Evolutionary conservation across 1,140 invertebrate genomes (phyloP).

Genomic region (Drosophila yakuba): DNA sequence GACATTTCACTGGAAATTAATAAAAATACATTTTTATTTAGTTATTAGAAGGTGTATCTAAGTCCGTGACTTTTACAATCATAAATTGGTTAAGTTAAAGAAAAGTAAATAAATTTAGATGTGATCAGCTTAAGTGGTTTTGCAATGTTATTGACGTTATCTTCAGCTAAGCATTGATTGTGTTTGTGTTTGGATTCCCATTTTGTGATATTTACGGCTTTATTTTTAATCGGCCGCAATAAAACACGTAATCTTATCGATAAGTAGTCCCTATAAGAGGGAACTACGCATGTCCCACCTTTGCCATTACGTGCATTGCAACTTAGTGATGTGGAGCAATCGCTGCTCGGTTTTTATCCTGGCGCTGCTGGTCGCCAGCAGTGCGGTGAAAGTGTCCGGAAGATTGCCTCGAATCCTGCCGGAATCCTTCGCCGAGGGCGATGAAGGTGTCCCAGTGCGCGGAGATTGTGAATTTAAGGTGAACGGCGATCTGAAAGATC

Average conservation of each 20-base stretch:
- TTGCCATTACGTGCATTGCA: conserved; percentile 31
- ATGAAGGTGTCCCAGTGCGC: conserved; percentile 53
- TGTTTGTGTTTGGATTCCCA: conserved; percentile 3
- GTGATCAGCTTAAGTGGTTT: conserved; percentile 29
- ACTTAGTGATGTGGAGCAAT: conserved; percentile 50
- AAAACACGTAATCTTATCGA: conserved; percentile 23
- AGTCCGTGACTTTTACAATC: background rate
- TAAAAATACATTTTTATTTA: background rate
- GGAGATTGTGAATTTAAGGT: conserved; percentile 76
- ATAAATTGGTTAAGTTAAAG: background rate
- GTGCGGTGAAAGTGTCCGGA: conserved; percentile 4
- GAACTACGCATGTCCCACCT: background rate
- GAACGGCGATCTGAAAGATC: conserved; percentile 75
- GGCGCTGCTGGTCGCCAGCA: conserved; percentile 42
- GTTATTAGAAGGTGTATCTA: too few species aligned
- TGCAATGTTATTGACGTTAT: conserved; percentile 6
- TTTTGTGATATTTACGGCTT: conserved; percentile 15
- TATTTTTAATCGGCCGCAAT: conserved; percentile 15
- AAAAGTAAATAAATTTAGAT: conserved; percentile 1
- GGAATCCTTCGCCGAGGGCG: conserved; percentile 39
- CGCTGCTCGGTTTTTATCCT: conserved; percentile 46
- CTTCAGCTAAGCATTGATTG: conserved; percentile 32
- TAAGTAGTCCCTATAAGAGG: conserved; percentile 48
- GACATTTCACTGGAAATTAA: background rate
- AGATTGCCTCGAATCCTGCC: conserved; percentile 52